Conservation (phyloP, 2,797 vertebrate genomes). For the Sebastes vulpes region DNA sequence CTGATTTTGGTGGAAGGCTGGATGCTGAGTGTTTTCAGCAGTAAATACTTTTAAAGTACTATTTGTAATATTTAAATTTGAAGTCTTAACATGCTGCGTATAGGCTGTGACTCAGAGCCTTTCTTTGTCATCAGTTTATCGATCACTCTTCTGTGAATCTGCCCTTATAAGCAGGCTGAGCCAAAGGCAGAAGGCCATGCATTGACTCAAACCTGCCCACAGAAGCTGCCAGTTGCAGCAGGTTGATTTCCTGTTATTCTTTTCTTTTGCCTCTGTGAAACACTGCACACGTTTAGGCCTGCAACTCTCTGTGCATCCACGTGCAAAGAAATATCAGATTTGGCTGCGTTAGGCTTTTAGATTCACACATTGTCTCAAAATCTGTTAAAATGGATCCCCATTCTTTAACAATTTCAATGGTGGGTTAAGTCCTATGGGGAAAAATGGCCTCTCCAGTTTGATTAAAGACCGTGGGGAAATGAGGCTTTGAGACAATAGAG, state of each 20-base stretch:
- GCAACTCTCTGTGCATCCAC: not conserved
- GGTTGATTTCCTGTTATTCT: conserved; percentile 74
- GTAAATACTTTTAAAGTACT: not conserved
- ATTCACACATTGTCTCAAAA: not conserved
- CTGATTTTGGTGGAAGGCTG: not conserved
- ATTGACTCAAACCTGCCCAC: conserved; percentile 47
- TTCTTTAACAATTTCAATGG: not conserved
- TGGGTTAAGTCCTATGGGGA: conserved; percentile 2
- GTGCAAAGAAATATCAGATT: not conserved
- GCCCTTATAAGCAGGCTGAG: conserved; percentile 16
- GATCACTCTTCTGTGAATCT: conserved; percentile 34
- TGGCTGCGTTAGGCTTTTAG: not conserved
- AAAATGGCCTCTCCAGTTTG: conserved; percentile 48
- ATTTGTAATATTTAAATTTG: not conserved
- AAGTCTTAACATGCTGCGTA: not conserved
- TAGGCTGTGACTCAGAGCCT: not conserved
- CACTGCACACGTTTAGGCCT: not conserved
- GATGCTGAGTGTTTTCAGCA: not conserved
- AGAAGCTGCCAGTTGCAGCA: conserved; percentile 49
- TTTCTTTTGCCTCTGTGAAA: conserved; percentile 2
- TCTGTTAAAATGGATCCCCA: not conserved
- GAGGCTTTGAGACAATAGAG: conserved; percentile 41
- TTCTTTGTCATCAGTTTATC: conserved; percentile 4
- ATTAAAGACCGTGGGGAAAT: conserved; percentile 59
- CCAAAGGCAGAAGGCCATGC: conserved; percentile 20